Evolutionary conservation across 2,797 vertebrate species (phyloP).

Genomic region (Parauchenoglanis punctatus): DNA sequence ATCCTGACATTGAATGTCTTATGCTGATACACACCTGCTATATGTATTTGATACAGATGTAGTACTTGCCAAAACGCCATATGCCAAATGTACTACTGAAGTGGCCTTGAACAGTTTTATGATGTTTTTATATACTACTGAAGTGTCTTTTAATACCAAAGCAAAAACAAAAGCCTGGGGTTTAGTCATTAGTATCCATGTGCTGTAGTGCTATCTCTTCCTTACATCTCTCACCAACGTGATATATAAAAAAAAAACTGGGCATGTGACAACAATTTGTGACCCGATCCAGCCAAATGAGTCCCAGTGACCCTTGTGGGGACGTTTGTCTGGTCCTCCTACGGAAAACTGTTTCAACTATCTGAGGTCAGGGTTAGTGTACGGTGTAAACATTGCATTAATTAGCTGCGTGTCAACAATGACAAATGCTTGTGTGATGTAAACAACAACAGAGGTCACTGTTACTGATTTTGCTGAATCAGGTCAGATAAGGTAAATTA

Average conservation of each 20-base stretch:
- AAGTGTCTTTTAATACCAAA: slow-evolving; percentile 14
- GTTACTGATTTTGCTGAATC: no score
- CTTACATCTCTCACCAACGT: neutral
- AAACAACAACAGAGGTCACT: no score
- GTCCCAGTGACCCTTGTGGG: no score
- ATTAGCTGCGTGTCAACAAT: no score
- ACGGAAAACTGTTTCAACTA: no score
- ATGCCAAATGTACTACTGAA: slow-evolving; percentile 27
- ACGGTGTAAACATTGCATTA: no score
- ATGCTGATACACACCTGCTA: neutral
- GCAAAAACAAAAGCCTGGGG: neutral
- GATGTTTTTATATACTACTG: neutral
- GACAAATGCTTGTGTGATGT: no score
- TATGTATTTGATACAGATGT: slow-evolving; percentile 11
- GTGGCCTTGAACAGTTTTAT: neutral
- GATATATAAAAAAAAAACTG: no score
- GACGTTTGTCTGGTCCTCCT: no score
- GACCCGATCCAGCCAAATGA: no score
- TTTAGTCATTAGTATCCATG: neutral
- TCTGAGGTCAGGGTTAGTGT: no score
- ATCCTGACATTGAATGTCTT: slow-evolving; percentile 1
- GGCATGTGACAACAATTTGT: no score
- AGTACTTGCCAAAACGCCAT: slow-evolving; percentile 29
- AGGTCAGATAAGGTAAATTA: neutral
- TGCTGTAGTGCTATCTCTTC: neutral